phyloP scores from a whole-genome alignment of 2,113 vertebrate species.

The Galbula dea region DNA sequence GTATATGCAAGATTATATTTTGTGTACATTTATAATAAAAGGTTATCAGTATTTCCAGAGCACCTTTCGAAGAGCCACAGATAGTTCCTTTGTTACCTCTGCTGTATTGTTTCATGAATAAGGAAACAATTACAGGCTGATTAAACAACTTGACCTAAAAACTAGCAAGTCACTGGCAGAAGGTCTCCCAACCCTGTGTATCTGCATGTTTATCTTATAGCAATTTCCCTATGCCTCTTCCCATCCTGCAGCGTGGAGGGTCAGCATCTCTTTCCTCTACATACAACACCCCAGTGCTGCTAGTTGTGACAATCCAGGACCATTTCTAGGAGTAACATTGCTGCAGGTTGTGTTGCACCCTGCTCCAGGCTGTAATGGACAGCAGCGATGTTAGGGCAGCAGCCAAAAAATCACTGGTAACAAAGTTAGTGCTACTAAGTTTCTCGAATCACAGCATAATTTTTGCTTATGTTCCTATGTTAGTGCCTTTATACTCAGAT shows the following conservation, averaged over 20 bases:
- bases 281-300: neutral
- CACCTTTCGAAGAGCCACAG: neutral
- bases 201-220: neutral
- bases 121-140: neutral
- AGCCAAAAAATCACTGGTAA: neutral
- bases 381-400: neutral
- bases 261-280: neutral
- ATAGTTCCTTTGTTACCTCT: neutral
- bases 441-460: neutral
- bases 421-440: neutral
- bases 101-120: neutral
- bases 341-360: neutral
- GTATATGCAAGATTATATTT: neutral
- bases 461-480: neutral
- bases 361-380: neutral
- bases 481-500: neutral
- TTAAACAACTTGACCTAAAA: neutral
- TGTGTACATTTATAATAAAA: neutral
- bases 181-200: neutral
- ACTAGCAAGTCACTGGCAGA: neutral
- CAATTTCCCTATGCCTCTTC: neutral
- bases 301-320: neutral
- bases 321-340: neutral
- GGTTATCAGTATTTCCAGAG: neutral
- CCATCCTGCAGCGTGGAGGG: neutral